Conservation (phyloP, 2,888 invertebrate genomes). For the Tiliacea citrago region DNA sequence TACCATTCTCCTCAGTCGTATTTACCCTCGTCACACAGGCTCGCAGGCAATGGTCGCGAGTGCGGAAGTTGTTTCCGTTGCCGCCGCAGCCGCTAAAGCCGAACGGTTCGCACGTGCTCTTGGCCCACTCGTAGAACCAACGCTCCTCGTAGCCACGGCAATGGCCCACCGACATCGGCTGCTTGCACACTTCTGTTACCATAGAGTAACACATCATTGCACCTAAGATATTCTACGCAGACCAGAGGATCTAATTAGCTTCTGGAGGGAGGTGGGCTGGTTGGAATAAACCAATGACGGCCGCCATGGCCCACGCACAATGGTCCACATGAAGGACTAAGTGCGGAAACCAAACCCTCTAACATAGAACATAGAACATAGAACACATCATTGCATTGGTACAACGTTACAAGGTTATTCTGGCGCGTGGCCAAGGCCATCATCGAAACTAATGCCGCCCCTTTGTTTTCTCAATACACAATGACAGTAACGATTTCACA, state of each 20-base stretch:
- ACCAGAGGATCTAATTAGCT: too few relatives aligned
- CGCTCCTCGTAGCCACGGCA: slow-evolving; percentile 94
- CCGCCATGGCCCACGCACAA: too few relatives aligned
- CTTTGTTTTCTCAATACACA: background rate
- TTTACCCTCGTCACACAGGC: slow-evolving; percentile 87
- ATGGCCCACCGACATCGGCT: slow-evolving; percentile 93
- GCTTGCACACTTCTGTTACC: slow-evolving; percentile 90
- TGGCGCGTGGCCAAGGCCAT: background rate
- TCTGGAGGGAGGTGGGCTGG: too few relatives aligned
- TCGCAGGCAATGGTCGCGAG: slow-evolving; percentile 92
- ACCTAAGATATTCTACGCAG: too few relatives aligned
- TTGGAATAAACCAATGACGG: too few relatives aligned
- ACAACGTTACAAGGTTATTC: background rate
- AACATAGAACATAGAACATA: too few relatives aligned
- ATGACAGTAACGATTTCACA: background rate
- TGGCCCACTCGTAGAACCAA: slow-evolving; percentile 95
- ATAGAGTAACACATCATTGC: background rate
- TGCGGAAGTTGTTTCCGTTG: slow-evolving; percentile 96
- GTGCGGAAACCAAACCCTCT: too few relatives aligned
- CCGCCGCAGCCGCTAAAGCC: slow-evolving; percentile 97
- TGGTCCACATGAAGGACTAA: too few relatives aligned
- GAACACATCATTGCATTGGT: background rate
- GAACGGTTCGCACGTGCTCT: slow-evolving; percentile 95
- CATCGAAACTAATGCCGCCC: too few relatives aligned
- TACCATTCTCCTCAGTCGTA: slow-evolving; percentile 63